Conservation (phyloP, 1,140 invertebrate genomes). For the Acromyrmex echinatior region DNA sequence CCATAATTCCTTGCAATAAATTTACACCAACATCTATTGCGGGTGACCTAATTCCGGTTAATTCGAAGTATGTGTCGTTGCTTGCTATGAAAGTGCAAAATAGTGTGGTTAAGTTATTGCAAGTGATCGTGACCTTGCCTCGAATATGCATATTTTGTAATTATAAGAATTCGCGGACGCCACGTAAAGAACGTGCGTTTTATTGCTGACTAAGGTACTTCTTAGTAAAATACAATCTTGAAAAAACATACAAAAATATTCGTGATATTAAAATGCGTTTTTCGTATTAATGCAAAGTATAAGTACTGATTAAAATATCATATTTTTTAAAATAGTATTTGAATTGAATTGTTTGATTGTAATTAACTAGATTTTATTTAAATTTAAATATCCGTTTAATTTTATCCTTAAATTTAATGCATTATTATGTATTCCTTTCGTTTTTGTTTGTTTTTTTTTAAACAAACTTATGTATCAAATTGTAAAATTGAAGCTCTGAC, state of each 20-base stretch:
- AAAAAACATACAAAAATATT: background rate
- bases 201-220: conserved; percentile 36
- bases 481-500: background rate
- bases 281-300: background rate
- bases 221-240: background rate
- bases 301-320: too few species aligned
- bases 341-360: background rate
- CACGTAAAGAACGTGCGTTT: background rate
- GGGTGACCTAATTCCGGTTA: background rate
- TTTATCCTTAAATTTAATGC: background rate
- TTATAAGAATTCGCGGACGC: background rate
- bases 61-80: background rate
- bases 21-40: background rate
- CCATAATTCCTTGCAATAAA: background rate
- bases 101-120: background rate
- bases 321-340: background rate
- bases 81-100: background rate
- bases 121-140: conserved; percentile 32
- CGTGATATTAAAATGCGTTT: background rate
- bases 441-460: background rate
- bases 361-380: background rate
- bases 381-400: background rate
- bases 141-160: conserved; percentile 9
- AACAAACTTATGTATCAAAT: background rate
- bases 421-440: background rate